phyloP scores from a whole-genome alignment of 2,888 invertebrate species.

The Trissonchulus latispiculum region DNA sequence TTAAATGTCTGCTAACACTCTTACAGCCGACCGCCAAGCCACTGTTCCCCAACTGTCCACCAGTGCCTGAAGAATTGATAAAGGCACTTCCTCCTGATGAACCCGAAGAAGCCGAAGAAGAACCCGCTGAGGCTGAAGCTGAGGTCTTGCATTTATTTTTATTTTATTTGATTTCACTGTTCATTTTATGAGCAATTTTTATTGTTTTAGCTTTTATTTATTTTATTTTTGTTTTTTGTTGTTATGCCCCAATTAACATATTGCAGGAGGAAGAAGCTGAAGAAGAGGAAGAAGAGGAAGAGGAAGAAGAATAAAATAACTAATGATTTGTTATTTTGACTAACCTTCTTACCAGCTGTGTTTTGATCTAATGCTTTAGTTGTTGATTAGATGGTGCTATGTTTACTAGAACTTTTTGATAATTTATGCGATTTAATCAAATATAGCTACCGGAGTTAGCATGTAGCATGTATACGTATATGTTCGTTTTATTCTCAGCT shows the following conservation, averaged over 20 bases:
- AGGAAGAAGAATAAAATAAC: too few species aligned
- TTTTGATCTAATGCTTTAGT: too few species aligned
- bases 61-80: background rate
- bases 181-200: too few species aligned
- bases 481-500: too few species aligned
- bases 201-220: background rate
- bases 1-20: too few species aligned
- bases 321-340: too few species aligned
- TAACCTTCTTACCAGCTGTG: too few species aligned
- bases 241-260: background rate
- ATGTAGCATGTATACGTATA: too few species aligned
- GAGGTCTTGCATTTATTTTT: background rate
- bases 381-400: too few species aligned
- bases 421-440: too few species aligned
- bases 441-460: too few species aligned
- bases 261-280: background rate
- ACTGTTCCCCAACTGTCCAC: constrained; percentile 13
- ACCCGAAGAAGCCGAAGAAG: background rate
- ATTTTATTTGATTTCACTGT: background rate
- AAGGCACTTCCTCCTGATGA: background rate
- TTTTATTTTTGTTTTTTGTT: background rate
- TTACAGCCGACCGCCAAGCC: background rate
- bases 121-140: background rate
- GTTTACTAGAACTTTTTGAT: too few species aligned
- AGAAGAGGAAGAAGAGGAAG: constrained; percentile 14